Evolutionary conservation across 2,797 vertebrate genomes (phyloP).

Genomic region (Crocodylus rhombifer): DNA sequence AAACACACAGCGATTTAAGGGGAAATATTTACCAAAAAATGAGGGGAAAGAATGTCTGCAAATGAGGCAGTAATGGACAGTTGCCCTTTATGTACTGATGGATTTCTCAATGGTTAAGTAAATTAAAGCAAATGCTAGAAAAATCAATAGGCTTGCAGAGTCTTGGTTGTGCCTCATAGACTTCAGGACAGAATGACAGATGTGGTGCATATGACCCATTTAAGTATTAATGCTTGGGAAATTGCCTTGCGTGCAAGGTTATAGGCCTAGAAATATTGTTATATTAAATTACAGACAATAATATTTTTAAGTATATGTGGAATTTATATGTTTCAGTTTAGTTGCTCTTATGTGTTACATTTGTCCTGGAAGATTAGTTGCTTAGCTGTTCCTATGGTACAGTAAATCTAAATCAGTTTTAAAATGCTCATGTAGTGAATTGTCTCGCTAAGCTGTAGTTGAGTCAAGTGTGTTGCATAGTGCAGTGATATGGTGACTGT

Average conservation of each 20-base stretch:
- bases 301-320: constrained; percentile 83
- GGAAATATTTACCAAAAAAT: constrained; percentile 82
- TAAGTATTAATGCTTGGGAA: constrained; percentile 88
- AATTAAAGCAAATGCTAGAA: constrained; percentile 90
- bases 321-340: constrained; percentile 83
- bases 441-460: constrained; percentile 59
- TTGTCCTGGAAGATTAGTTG: constrained; percentile 81
- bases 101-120: constrained; percentile 90
- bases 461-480: not conserved
- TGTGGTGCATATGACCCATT: constrained; percentile 90
- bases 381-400: constrained; percentile 60
- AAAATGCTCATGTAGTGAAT: constrained; percentile 60
- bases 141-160: constrained; percentile 89
- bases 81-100: constrained; percentile 90
- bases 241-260: constrained; percentile 83
- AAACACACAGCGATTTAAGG: constrained; percentile 82
- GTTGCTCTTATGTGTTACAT: constrained; percentile 72
- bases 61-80: constrained; percentile 89
- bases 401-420: constrained; percentile 79
- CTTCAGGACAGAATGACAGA: constrained; percentile 91
- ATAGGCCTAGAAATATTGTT: constrained; percentile 84
- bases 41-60: constrained; percentile 80
- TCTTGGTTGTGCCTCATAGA: constrained; percentile 90
- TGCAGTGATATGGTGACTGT: not conserved
- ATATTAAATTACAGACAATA: constrained; percentile 85